phyloP scores from a whole-genome alignment of 2,888 invertebrate genomes.

The Watsonalla binaria region DNA sequence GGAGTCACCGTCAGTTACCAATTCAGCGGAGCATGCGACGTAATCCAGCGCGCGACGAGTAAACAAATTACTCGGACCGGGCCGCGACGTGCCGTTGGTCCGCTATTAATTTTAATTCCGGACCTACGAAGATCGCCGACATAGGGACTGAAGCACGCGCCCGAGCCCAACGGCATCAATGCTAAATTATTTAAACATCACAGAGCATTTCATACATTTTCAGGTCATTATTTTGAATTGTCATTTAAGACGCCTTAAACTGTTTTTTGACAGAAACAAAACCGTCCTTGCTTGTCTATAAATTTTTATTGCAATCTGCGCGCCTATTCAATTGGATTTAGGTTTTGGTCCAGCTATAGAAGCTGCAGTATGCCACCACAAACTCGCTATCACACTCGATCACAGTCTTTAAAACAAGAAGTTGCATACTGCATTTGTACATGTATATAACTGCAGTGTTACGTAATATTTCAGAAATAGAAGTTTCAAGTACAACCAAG shows the following conservation, averaged over 20 bases:
- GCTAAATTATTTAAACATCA: slow-evolving; percentile 25
- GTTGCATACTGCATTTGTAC: too few relatives aligned
- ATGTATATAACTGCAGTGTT: too few relatives aligned
- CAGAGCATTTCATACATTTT: background rate
- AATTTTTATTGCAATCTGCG: too few relatives aligned
- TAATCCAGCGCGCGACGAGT: slow-evolving; percentile 73
- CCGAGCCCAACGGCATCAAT: slow-evolving; percentile 27
- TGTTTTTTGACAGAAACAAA: too few relatives aligned
- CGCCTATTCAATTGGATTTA: too few relatives aligned
- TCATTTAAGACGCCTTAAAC: background rate
- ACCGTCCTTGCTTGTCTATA: too few relatives aligned
- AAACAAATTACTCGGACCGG: slow-evolving; percentile 72
- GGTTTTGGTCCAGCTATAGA: too few relatives aligned
- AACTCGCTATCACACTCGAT: too few relatives aligned
- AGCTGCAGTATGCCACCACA: too few relatives aligned
- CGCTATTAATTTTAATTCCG: slow-evolving; percentile 78
- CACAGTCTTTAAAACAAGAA: background rate
- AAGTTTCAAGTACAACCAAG: slow-evolving; percentile 45
- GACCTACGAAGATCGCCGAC: slow-evolving; percentile 65
- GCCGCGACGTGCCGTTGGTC: slow-evolving; percentile 51
- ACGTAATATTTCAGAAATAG: slow-evolving; percentile 5
- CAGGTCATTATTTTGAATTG: background rate
- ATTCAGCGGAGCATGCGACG: slow-evolving; percentile 70
- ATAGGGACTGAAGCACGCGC: slow-evolving; percentile 67
- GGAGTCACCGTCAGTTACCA: slow-evolving; percentile 67